Evolutionary conservation across 53 echinoderm and acorn worm species (phyloP).

Genomic region (Pentamera pediparva): DNA sequence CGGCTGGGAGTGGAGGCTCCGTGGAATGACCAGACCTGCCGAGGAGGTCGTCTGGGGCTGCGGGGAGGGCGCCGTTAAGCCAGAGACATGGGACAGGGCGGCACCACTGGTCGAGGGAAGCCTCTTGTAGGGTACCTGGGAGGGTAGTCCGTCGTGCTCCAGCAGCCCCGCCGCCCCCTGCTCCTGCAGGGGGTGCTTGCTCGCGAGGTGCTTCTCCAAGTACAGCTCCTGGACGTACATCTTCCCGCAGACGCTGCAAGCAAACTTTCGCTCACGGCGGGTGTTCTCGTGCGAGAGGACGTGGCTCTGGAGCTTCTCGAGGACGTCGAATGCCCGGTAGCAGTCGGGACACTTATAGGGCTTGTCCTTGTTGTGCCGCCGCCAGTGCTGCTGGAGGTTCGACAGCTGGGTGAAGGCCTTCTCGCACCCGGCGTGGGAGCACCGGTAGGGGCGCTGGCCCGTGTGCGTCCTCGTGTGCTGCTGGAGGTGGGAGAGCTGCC

Average conservation of each 20-base stretch:
- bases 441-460: constrained; percentile 83
- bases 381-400: constrained; percentile 92
- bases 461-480: constrained; percentile 98
- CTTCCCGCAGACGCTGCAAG: constrained; percentile 91
- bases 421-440: constrained; percentile 74
- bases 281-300: constrained; percentile 87
- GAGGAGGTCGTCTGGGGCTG: constrained; percentile 8
- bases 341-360: constrained; percentile 96
- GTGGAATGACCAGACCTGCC: constrained; percentile 1
- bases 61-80: constrained; percentile 23
- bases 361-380: constrained; percentile 96
- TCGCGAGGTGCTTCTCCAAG: constrained; percentile 84
- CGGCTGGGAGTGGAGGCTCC: constrained; percentile 1
- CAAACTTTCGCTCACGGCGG: constrained; percentile 70
- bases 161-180: not conserved
- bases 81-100: constrained; percentile 9
- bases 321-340: constrained; percentile 88
- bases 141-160: constrained; percentile 10
- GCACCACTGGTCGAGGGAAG: constrained; percentile 26
- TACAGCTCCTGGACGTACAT: constrained; percentile 86
- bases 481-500: constrained; percentile 95
- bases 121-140: constrained; percentile 48
- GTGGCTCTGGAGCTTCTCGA: constrained; percentile 85
- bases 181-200: constrained; percentile 57
- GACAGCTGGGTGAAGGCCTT: constrained; percentile 96